These are phyloP conservation scores for Actinia tenebrosa DNA, from an alignment of 64 coral and sea anemone genomes.

Conservation along the genomic window DNA sequence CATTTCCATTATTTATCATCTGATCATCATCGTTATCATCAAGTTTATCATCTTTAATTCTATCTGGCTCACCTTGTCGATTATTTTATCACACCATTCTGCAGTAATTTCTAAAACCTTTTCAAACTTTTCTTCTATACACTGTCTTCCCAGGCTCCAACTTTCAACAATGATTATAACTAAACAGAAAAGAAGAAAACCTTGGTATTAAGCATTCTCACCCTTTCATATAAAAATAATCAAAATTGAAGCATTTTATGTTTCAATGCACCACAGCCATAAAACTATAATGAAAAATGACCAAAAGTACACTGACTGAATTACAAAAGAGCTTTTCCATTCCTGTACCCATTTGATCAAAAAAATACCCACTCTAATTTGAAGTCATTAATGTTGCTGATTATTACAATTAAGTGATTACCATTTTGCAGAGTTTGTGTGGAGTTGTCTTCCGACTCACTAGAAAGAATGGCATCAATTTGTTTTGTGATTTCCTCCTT, in stretches of 20 bases:
- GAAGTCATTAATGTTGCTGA: too few species aligned
- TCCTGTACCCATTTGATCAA: too few species aligned
- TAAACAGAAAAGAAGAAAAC: background rate
- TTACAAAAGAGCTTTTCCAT: too few species aligned
- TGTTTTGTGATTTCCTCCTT: background rate
- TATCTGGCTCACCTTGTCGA: background rate
- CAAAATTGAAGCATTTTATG: too few species aligned
- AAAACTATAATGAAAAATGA: too few species aligned
- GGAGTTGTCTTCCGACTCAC: background rate
- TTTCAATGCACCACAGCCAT: too few species aligned
- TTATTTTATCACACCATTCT: background rate
- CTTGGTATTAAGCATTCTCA: background rate
- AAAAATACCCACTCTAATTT: too few species aligned
- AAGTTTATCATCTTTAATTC: background rate
- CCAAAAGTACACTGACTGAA: too few species aligned
- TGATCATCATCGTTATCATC: background rate
- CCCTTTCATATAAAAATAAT: too few species aligned
- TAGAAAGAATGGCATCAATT: background rate
- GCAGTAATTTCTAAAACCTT: background rate
- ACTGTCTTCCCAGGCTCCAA: background rate
- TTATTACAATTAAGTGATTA: too few species aligned
- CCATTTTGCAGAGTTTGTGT: background rate
- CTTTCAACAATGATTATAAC: constrained; percentile 9
- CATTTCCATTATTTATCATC: too few species aligned
- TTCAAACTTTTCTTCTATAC: background rate